Evolutionary conservation across 1,140 invertebrate genomes (phyloP).

Genomic region (Halictus rubicundus): DNA sequence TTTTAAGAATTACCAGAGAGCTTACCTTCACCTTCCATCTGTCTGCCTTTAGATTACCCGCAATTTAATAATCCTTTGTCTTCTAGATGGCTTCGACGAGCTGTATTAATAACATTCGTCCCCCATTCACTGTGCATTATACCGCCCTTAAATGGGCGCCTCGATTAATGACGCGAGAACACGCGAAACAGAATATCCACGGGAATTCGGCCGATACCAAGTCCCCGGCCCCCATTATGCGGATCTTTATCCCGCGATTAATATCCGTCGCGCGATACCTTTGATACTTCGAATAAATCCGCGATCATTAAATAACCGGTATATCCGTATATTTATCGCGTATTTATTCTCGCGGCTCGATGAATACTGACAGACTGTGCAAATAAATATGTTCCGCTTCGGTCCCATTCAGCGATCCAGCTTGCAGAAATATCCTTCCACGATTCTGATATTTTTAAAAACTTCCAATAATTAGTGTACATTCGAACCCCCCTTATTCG

Average conservation of each 20-base stretch:
- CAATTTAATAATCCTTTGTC: conserved; percentile 39
- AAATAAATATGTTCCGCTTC: not conserved
- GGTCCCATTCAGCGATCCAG: too few species aligned
- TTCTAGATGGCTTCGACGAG: not conserved
- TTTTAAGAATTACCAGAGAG: conserved; percentile 14
- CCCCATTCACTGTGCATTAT: not conserved
- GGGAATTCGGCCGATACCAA: conserved; percentile 32
- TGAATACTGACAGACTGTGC: not conserved
- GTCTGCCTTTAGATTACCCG: conserved; percentile 30
- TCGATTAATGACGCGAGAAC: conserved; percentile 10
- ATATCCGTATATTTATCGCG: conserved; percentile 17
- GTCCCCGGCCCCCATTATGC: conserved; percentile 16
- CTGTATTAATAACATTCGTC: conserved; percentile 38
- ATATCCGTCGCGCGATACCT: conserved; percentile 15
- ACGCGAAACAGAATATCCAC: not conserved
- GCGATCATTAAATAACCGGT: not conserved
- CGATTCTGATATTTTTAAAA: too few species aligned
- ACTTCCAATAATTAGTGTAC: too few species aligned
- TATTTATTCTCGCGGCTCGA: conserved; percentile 3
- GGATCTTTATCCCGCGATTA: conserved; percentile 22
- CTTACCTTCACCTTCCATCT: conserved; percentile 19
- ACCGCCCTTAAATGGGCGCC: conserved; percentile 10
- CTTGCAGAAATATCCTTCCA: too few species aligned
- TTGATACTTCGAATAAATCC: not conserved
- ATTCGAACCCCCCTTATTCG: too few species aligned